Evolutionary conservation across 2,888 invertebrate species (phyloP).

Genomic region (Morpho achilles): DNA sequence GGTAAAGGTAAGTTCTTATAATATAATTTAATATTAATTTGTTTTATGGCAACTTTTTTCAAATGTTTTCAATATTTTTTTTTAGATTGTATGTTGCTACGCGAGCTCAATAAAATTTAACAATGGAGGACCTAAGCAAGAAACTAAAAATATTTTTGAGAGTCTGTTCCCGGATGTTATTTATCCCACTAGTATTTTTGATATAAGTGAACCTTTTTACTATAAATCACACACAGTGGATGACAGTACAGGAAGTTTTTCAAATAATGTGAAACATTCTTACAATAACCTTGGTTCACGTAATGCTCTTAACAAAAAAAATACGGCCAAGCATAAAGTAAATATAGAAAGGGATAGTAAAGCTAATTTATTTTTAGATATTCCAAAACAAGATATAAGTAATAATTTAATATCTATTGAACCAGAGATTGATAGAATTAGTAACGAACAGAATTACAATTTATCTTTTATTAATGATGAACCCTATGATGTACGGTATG

Average conservation of each 20-base stretch:
- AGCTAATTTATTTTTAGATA: background rate
- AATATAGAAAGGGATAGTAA: background rate
- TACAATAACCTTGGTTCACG: conserved; percentile 29
- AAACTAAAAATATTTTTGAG: conserved; percentile 10
- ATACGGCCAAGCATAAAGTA: conserved; percentile 2
- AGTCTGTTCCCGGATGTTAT: conserved; percentile 32
- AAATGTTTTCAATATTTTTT: background rate
- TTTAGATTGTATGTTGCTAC: background rate
- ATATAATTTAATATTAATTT: too few species aligned
- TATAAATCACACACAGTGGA: conserved; percentile 34
- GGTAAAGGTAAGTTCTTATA: conserved; percentile 1
- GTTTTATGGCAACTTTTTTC: background rate
- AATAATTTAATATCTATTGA: too few species aligned
- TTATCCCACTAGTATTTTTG: conserved; percentile 40
- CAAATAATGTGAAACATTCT: conserved; percentile 43
- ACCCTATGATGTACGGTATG: too few species aligned
- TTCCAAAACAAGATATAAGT: too few species aligned
- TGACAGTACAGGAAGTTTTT: conserved; percentile 41
- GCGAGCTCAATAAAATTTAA: background rate
- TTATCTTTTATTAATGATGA: too few species aligned
- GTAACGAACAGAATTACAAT: too few species aligned
- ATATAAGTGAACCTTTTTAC: conserved; percentile 49
- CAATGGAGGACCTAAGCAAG: conserved; percentile 3
- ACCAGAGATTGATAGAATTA: too few species aligned
- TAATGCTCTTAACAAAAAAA: conserved; percentile 6